Evolutionary conservation across 1,140 invertebrate genomes (phyloP), one percentile per base, ranked within the genome.

Genomic region (Bicyclus anynana): DNA sequence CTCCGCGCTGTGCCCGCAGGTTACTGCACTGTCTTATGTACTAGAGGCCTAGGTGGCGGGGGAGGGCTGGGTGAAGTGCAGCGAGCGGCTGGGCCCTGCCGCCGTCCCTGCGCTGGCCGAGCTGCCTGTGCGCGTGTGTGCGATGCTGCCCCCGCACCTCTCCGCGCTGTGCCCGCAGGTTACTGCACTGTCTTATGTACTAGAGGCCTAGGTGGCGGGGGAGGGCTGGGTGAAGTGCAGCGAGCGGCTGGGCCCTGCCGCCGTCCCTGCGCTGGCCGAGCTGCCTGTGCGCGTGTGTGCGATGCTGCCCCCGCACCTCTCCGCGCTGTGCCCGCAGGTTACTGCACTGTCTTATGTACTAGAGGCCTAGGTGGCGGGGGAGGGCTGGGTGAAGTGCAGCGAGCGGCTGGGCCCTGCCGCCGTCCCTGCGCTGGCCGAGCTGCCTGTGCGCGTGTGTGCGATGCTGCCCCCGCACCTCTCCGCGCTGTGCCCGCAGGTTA

Each of bases 391-490:
- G 7, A 98, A 98, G 86, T 99, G 97, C 80, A 97, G 76, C 5
- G 96, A 98, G 89, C 91, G 96, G 20, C 95, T 97, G 6, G 94
- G 95, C 70, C 96, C 97, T 0, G 94, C 96, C 79, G 97, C 96
- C 68, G 93, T 92, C 63, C 13, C 46, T 18, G 65, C 68, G 23
- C 49, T 72, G 4, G 50, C 56, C 5, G 61, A 95, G 62, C 87
- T 98, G 17, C 66, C 71, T 4, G 21, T 62, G 17, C 65, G 65
- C 20, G 69, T 77, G 20, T 13, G 38, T 2, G 51, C 65, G 0
- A n/a, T 46, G 14, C 58, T 77, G 46, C 67, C 72, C 1, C 50
- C 65, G 27, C 73, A 72, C 21, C 46, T 77, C 0, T 33, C 51
- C 5, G 27, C 65, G 13, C 13, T 61, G 17, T 35, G 35, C 0